Base-by-base conservation (phyloP, 1,140 invertebrate species). In the Pseudoatta argentina region DNA sequence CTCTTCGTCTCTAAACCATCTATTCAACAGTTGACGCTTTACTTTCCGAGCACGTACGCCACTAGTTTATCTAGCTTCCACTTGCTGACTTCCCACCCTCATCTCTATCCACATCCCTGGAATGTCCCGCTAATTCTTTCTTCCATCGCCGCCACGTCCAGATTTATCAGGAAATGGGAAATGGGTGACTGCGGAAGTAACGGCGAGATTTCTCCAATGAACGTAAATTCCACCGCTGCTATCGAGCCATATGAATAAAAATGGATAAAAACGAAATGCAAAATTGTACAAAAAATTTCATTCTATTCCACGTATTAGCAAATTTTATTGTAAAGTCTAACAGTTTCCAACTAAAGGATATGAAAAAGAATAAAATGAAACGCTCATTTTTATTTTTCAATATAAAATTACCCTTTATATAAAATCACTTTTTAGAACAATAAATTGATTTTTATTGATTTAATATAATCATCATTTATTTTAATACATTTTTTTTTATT, bases 1-100 rank as follows among this genome's bases (percentile, higher is more conserved):
- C 91, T 93, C 91, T 91, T 91, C 90, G 91, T 93, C 76, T 85
- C 90, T 64, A 87, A 90, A 82, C 88, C 76, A 88, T 91, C 88
- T 89, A 94, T 94, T 94, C 92, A 93, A 92, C 93, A 93, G 93
- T 93, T 93, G 89, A 91, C 89, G 79, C 77, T 92, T 71, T 59
- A 87, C 57, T 85, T 90, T 86, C 92, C 87, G 77, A 76, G 89
- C 93, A 93, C 93, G 90, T 89, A 85, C 87, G 61, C 55, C 86
- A n/a, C 63, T 78, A 90, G 87, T 92, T 89, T 88, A 87, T 91
- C 78, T 88, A 67, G 14, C 88, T 75, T 64, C 18, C 39, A 51
- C 72, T 12, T 39, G 16, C 51, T 27, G 59, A 77, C 59, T 66
- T 82, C 57, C 30, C 12, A 51, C 12, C n/a, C 30, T 71, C 34